Evolutionary conservation across 2,888 invertebrate genomes (phyloP), one percentile per base, ranked within the genome.

Genomic region (Leptinotarsa juncta): DNA sequence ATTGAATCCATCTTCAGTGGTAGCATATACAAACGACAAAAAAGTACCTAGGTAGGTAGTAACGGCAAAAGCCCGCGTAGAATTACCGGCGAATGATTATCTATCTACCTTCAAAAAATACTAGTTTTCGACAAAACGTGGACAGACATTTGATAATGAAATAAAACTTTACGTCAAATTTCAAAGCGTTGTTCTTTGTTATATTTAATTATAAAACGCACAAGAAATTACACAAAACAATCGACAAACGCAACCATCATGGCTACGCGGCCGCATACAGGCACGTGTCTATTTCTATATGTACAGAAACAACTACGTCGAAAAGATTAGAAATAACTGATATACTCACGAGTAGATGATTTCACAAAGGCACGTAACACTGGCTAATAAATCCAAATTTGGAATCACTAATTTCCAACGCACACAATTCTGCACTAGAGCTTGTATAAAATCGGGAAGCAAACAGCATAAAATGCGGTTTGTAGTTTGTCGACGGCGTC

Each of bases 401-500:
- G 23, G 57, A 57, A 57, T 3, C 57, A 57, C 57, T 32, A 42
- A 62, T 32, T 16, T 42, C 5, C 65, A 26, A 69, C 26, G n/a
- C 48, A 72, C 72, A 51, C n/a, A 51, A 55, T 55, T 68, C 42
- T 57, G 26, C 55, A 73, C 68, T 73, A n/a, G 73, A 65, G 65
- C 70, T 70, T 70, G 70, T 42, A 42, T 42, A 42, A 42, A 70
- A 73, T 65, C 51, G 53, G 53, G 42, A 50, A 42, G 15, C 57
- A 14, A 57, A 57, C 55, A 18, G 51, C 50, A 48, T 12, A 51
- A 50, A n/a, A 67, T 67, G 65, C 23, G 18, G 23, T 65, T 68
- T 14, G 53, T 65, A 73, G 69, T 70, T 73, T 65, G 57, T 60
- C 70, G 73, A 65, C 69, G 60, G 70, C 73, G 73, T 73, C 65